Base-by-base conservation (phyloP, 2,888 invertebrate genomes). In the Suillia variegata region DNA sequence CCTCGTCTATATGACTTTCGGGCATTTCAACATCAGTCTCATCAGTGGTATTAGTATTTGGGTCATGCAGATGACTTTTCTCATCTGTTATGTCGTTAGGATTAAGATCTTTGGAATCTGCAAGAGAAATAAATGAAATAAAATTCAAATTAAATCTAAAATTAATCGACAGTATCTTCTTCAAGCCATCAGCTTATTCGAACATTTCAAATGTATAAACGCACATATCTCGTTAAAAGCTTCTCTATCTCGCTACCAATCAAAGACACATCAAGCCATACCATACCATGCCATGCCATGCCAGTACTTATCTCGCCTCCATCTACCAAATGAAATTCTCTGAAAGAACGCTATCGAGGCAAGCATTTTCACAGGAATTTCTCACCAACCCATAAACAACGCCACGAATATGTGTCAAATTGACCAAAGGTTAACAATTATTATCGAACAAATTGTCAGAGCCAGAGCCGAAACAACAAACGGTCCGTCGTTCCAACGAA, bases 361-460 rank as follows among this genome's bases (percentile, higher is more conserved):
- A 48, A 2, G 47, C 54, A 48, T 56, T 65, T 65, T 67, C 67
- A 59, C 55, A 54, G 59, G 67, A 69, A 66, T 59, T 56, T 61
- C 45, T 56, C 62, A 56, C 54, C 59, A 34, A 56, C 62, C n/a
- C 62, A 67, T 62, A 63, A 63, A 67, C 54, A 48, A 54, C 54
- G 42, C 58, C 64, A 63, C 62, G 66, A 69, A 72, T 73, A 75
- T 77, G 76, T 75, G 77, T 78, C 79, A 79, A 76, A 74, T 72
- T 74, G 76, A 71, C 65, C 73, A 73, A 73, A 74, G 78, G 77
- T 76, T 78, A 75, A 79, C 79, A 80, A 80, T 80, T 80, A 80
- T 77, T 80, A 78, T 77, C 74, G 74, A 80, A 78, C 80, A 80
- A 80, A 80, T 80, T 80, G 79, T 80, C 80, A 80, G n/a, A n/a